phyloP scores from a whole-genome alignment of 2,113 vertebrate genomes.

The Lasiurus cinereus region DNA sequence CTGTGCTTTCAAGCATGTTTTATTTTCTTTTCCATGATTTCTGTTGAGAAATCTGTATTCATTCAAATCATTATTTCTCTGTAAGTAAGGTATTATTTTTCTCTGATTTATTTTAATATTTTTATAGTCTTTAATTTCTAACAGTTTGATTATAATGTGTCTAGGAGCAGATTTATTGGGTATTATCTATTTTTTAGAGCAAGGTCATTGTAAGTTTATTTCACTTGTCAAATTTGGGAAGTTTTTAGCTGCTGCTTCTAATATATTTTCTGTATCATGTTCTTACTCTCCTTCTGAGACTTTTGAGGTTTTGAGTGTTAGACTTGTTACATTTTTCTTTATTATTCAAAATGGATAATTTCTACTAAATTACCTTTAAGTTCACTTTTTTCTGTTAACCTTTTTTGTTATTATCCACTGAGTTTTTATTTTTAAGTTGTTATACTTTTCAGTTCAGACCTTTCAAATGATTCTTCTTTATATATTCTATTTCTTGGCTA shows the following conservation, averaged over 20 bases:
- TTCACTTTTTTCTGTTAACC: neutral
- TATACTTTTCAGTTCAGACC: slow-evolving; percentile 37
- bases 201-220: neutral
- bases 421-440: neutral
- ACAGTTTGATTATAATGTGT: neutral
- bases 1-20: neutral
- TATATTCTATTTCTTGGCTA: slow-evolving; percentile 25
- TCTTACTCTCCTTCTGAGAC: neutral
- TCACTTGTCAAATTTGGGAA: neutral
- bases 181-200: neutral
- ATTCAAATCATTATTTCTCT: neutral
- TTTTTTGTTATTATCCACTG: neutral
- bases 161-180: neutral
- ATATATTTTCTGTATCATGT: neutral
- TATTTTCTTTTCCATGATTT: neutral
- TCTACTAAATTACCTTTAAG: neutral
- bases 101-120: neutral
- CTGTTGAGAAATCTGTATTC: neutral
- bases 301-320: neutral
- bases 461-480: slow-evolving; percentile 16
- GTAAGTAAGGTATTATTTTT: neutral
- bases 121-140: slow-evolving; percentile 35
- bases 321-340: neutral
- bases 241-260: neutral
- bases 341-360: neutral